Base-by-base conservation (phyloP, 2,797 vertebrate species). In the Podarcis siculus region DNA sequence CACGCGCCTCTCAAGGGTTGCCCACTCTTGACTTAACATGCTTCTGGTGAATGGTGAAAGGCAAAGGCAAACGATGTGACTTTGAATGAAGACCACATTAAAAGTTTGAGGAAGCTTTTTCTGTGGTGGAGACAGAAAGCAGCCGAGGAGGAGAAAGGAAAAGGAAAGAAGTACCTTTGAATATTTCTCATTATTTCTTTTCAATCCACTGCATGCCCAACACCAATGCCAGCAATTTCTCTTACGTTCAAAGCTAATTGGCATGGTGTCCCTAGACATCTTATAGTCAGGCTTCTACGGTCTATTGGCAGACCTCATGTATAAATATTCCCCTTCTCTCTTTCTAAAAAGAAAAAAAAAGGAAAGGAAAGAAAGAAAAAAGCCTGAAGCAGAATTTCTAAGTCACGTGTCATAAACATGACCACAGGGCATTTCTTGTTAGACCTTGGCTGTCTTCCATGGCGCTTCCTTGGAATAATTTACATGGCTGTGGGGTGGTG, bases 231-330 rank as follows among this genome's bases (percentile, higher is more conserved):
- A 92, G 85, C 17, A 87, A 80, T 88, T 90, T 88, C 30, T n/a
- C 55, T 27, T 39, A 87, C 83, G 2, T 89, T 75, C 64, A 94
- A 89, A 89, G 58, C n/a, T 92, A 92, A 90, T 73, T 91, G 72
- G 49, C 61, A 67, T 30, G 4, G 17, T 81, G 76, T 84, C 37
- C 17, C 9, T 82, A 86, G 45, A 67, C 13, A n/a, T 72, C 1
- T 37, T 3, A 76, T n/a, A 13, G 3, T 72, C 83, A 35, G 90
- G 42, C 35, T 89, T 78, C 81, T 91, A 71, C 83, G 78, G 4
- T 89, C 21, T 12, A 0, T 0, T n/a, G 8, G 42, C 30, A 89
- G 0, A 9, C 75, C 45, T 12, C 82, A 81, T 66, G 83, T 81
- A 85, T 81, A 89, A 81, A 85, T n/a, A 82, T 5, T 25, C 6